A percentile compares a stretch with the other conserved stretches of the same genome.
phyloP scores from a whole-genome alignment of 2,888 invertebrate species.

The Tigriopus californicus region DNA sequence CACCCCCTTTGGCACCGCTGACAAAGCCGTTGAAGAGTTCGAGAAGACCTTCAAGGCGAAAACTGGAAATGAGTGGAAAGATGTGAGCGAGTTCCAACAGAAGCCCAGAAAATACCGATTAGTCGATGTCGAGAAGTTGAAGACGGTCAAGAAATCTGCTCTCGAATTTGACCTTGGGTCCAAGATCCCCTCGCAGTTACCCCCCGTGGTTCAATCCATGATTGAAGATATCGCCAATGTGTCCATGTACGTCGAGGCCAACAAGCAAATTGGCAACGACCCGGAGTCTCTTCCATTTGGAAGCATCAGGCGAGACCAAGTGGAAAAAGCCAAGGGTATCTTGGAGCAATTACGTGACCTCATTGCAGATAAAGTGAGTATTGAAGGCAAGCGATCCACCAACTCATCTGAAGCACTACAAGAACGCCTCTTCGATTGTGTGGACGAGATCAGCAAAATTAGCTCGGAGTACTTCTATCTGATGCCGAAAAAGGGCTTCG shows the following conservation, averaged over 20 bases:
- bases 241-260: conserved; percentile 14
- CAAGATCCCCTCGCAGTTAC: conserved; percentile 26
- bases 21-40: conserved; percentile 33
- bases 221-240: conserved; percentile 28
- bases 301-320: background rate
- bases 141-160: conserved; percentile 21
- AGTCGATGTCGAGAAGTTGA: conserved; percentile 26
- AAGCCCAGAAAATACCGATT: conserved; percentile 31
- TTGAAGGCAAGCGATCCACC: conserved; percentile 13
- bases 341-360: conserved; percentile 27
- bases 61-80: conserved; percentile 32
- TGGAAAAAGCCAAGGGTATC: conserved; percentile 23
- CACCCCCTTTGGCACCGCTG: conserved; percentile 29
- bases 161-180: conserved; percentile 25
- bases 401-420: background rate
- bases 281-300: conserved; percentile 16
- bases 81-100: conserved; percentile 24
- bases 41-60: conserved; percentile 33
- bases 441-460: conserved; percentile 26
- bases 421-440: conserved; percentile 15
- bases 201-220: conserved; percentile 24
- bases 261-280: conserved; percentile 16
- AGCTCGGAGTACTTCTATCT: conserved; percentile 32
- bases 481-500: conserved; percentile 31
- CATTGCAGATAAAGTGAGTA: conserved; percentile 22